Base-by-base conservation (phyloP, 2,888 invertebrate species). In the Notodonta ziczac region DNA sequence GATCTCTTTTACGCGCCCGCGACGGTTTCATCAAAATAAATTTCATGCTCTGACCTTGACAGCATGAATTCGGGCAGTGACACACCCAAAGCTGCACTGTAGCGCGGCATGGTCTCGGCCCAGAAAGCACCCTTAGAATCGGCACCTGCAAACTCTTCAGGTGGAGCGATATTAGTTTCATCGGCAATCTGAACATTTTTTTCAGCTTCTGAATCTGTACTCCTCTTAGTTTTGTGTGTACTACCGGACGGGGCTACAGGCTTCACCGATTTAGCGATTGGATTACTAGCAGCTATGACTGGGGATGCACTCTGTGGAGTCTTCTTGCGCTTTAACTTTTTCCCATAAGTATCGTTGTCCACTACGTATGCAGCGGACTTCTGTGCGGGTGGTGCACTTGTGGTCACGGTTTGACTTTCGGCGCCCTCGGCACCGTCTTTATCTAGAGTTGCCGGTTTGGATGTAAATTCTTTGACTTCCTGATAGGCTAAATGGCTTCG, bases 51-150 rank as follows among this genome's bases (percentile, higher is more conserved):
- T 51, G 96, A 95, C 83, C 94, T 94, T 63, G 94, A 93, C 60
- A 96, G 81, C 96, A 96, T 96, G 77, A 95, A 96, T 74, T 94
- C 95, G 1, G 96, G 96, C 67, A 96, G 84, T 46, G 95, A 94
- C 14, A 96, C 94, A 24, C 95, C 96, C 58, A 96, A 91, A 24
- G 93, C 82, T 67, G 95, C 94, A 74, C 96, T 96, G 78, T 95
- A 96, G 48, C 94, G 91, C 1, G 96, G 95, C 77, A 94, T 90
- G 0, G 96, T 96, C 80, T 96, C 96, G n/a, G 95, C 94, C 82
- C 95, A 95, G 84, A 94, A 95, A 44, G 95, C 95, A 14, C 95
- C 95, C 64, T 94, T 95, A 42, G 95, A 94, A 67, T 91, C 91
- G 54, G 88, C 93, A 5, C 94, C 94, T 13, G 94, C 89, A 72